Evolutionary conservation across 2,113 vertebrate genomes (phyloP).

Genomic region (Emydocephalus ijimae): DNA sequence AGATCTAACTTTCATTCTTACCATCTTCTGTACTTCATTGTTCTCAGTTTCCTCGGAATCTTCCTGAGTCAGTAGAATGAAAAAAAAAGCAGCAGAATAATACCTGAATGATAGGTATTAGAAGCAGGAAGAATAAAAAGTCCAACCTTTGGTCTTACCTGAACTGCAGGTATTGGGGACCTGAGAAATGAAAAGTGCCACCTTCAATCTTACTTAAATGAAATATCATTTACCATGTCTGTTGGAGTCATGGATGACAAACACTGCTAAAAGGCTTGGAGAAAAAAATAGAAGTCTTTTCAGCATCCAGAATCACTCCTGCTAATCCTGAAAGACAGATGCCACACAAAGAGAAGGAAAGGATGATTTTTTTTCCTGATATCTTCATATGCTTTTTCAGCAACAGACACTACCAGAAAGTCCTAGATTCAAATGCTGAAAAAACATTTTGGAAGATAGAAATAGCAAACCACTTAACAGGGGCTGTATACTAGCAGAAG

Average conservation of each 20-base stretch:
- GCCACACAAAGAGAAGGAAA: neutral
- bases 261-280: neutral
- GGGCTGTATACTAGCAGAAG: neutral
- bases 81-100: neutral
- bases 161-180: neutral
- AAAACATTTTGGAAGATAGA: neutral
- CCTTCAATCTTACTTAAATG: neutral
- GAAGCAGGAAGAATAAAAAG: neutral
- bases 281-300: neutral
- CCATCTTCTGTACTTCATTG: neutral
- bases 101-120: neutral
- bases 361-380: neutral
- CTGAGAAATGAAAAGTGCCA: neutral
- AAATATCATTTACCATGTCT: conserved; percentile 3
- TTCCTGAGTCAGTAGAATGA: neutral
- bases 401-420: neutral
- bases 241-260: neutral
- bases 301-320: neutral
- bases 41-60: neutral
- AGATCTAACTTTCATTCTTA: neutral
- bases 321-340: neutral
- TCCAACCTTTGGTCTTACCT: neutral
- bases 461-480: neutral
- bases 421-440: neutral
- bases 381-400: neutral